Evolutionary conservation across 2,888 invertebrate genomes (phyloP).

Genomic region (Cristatella mucedo): DNA sequence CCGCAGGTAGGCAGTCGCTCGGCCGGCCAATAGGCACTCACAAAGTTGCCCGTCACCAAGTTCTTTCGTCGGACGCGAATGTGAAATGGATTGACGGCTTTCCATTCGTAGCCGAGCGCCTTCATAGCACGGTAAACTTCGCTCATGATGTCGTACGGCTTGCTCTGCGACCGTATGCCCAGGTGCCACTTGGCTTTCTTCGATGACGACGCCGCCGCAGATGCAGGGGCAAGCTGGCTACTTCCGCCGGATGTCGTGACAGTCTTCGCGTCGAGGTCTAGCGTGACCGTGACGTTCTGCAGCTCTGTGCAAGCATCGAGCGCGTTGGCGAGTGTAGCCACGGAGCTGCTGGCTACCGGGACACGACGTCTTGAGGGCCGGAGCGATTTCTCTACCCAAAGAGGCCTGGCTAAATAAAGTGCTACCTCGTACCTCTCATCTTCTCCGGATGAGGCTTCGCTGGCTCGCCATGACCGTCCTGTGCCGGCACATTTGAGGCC

Average conservation of each 20-base stretch:
- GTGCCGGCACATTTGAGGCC: conserved; percentile 60
- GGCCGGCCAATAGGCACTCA: too few relatives aligned
- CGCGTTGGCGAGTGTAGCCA: too few relatives aligned
- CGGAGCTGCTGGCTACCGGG: too few relatives aligned
- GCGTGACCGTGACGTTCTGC: conserved; percentile 25
- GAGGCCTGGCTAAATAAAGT: too few relatives aligned
- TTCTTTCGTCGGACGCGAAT: conserved; percentile 84
- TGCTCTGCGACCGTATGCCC: conserved; percentile 93
- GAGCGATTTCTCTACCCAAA: too few relatives aligned
- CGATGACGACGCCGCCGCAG: conserved; percentile 49
- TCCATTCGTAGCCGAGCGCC: conserved; percentile 94
- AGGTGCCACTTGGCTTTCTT: conserved; percentile 97
- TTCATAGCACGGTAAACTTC: conserved; percentile 99
- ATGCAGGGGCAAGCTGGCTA: too few relatives aligned
- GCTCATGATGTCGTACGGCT: conserved; percentile 98
- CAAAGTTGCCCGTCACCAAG: conserved; percentile 61
- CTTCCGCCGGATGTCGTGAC: too few relatives aligned
- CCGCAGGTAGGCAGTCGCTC: not conserved
- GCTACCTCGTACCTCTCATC: conserved; percentile 56
- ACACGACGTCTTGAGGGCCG: too few relatives aligned
- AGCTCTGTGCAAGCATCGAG: conserved; percentile 22
- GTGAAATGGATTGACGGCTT: conserved; percentile 87
- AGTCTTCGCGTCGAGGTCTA: conserved; percentile 13
- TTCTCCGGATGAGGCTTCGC: conserved; percentile 76
- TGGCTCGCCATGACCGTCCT: conserved; percentile 38